Base-by-base conservation (phyloP, 1,140 invertebrate genomes). In the Latrodectus geometricus region DNA sequence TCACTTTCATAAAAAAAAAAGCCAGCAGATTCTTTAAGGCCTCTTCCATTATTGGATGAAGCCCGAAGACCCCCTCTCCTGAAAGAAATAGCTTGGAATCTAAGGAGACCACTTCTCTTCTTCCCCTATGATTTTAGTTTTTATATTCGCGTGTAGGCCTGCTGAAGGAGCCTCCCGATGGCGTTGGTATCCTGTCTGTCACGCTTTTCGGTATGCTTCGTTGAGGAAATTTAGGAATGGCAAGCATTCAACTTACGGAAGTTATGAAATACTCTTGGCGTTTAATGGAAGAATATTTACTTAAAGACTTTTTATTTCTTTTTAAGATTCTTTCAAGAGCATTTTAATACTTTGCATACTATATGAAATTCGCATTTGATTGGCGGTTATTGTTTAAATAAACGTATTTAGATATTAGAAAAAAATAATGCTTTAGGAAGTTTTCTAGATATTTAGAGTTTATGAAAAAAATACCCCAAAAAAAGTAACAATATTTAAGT, bases 41-140 rank as follows among this genome's bases (percentile, higher is more conserved):
- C 80, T 83, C 23, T 70, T 83, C 80, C 56, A 83, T 83, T 83
- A 83, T 83, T 83, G 80, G 80, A 83, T 83, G 80, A 83, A 72
- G 66, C 48, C 35, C 11, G 68, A 23, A n/a, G 15, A 69, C 12
- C 9, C 11, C 68, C 9, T 23, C 20, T 68, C 76, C 76, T 78
- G 61, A 54, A 72, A 81, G 78, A 81, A 79, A 79, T 79, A 79
- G 77, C 65, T 52, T 68, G 56, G 77, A 79, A 79, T 79, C 56
- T 79, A 68, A 50, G 77, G 48, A 79, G 77, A 79, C 77, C 77
- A 68, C 61, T 48, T 50, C 76, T 66, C 61, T 48, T 35, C 35
- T 56, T 9, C 20, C 61, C 17, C 48, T 49, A 9, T 35, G 20
- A 56, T 61, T 61, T 61, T 14, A 14, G 17, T 61, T 14, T 11